Evolutionary conservation across 1,140 invertebrate species (phyloP).

Genomic region (Varroa destructor): DNA sequence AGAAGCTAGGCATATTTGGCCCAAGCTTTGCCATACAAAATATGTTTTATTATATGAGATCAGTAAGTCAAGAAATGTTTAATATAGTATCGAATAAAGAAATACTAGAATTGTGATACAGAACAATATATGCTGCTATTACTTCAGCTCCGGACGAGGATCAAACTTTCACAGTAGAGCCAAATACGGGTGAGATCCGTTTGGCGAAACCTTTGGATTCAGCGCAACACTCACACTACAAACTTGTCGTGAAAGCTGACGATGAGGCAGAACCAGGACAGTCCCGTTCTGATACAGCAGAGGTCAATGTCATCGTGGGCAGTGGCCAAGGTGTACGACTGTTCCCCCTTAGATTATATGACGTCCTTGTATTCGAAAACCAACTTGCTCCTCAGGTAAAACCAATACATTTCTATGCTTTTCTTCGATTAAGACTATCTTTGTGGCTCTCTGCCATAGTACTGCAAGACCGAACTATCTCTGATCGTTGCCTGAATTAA

Average conservation of each 20-base stretch:
- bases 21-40: too few relatives aligned
- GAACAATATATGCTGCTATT: not conserved
- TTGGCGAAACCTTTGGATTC: constrained; percentile 85
- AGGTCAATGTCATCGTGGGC: constrained; percentile 38
- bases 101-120: too few relatives aligned
- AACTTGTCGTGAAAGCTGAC: constrained; percentile 69
- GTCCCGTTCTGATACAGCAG: constrained; percentile 36
- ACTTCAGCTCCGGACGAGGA: constrained; percentile 35
- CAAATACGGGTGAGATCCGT: constrained; percentile 79
- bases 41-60: too few relatives aligned
- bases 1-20: too few relatives aligned
- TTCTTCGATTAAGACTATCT: too few relatives aligned
- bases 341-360: constrained; percentile 37
- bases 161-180: constrained; percentile 40
- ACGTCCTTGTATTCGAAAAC: constrained; percentile 37
- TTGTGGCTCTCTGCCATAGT: too few relatives aligned
- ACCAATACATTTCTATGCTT: too few relatives aligned
- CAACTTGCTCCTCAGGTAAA: constrained; percentile 34
- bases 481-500: too few relatives aligned
- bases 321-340: constrained; percentile 38
- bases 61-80: too few relatives aligned
- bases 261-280: constrained; percentile 36
- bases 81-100: too few relatives aligned
- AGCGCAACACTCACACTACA: constrained; percentile 84
- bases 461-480: too few relatives aligned